Evolutionary conservation across 1,140 invertebrate genomes (phyloP).

Genomic region (Ptiloglossa arizonensis): DNA sequence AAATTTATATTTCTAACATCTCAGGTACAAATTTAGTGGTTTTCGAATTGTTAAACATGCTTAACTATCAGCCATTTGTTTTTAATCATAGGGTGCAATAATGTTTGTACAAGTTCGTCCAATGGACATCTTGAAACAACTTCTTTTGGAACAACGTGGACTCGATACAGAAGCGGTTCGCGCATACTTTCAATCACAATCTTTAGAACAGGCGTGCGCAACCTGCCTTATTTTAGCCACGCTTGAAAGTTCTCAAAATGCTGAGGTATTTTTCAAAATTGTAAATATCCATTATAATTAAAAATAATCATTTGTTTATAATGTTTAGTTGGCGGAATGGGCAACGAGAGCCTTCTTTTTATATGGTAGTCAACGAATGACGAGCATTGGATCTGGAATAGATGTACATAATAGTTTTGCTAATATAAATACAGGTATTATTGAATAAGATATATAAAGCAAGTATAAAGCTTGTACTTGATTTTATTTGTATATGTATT

Average conservation of each 20-base stretch:
- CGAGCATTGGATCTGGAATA: constrained; percentile 50
- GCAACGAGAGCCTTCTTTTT: constrained; percentile 95
- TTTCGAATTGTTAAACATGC: not conserved
- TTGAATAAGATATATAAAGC: not conserved
- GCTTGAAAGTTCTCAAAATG: constrained; percentile 85
- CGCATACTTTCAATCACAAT: constrained; percentile 92
- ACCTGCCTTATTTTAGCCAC: constrained; percentile 94
- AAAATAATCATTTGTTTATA: constrained; percentile 16
- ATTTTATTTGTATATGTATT: constrained; percentile 13
- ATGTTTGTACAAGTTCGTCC: constrained; percentile 92
- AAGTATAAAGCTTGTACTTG: constrained; percentile 3
- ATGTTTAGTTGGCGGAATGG: constrained; percentile 87
- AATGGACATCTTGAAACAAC: constrained; percentile 91
- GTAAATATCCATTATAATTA: too few species aligned
- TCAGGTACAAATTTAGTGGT: constrained; percentile 80
- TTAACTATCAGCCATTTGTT: constrained; percentile 1
- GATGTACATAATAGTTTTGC: constrained; percentile 64
- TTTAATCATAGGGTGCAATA: constrained; percentile 86
- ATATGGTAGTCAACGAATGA: constrained; percentile 89
- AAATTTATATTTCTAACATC: constrained; percentile 93
- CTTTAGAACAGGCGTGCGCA: constrained; percentile 93
- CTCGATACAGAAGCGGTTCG: constrained; percentile 92
- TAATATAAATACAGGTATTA: constrained; percentile 61
- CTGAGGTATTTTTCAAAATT: constrained; percentile 82
- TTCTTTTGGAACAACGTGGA: constrained; percentile 91